Conservation (phyloP, 2,113 vertebrate genomes). For the Dryoscopus gambensis region DNA sequence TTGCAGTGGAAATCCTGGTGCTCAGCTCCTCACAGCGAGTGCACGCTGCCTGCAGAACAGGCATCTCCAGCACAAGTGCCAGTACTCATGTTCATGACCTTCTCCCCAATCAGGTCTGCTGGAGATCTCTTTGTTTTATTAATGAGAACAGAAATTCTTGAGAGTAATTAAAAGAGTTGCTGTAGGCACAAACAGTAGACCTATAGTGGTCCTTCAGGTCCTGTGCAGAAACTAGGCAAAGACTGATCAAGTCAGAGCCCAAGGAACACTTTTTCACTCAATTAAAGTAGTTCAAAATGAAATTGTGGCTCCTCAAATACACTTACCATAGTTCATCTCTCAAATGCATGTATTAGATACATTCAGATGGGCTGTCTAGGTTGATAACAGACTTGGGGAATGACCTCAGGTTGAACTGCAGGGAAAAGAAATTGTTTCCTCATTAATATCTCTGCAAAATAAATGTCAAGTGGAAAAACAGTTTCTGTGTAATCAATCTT, state of each 20-base stretch:
- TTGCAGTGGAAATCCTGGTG: neutral
- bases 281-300: neutral
- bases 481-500: conserved; percentile 46
- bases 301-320: neutral
- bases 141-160: neutral
- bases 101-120: neutral
- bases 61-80: neutral
- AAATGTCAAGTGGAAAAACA: conserved; percentile 56
- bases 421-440: conserved; percentile 51
- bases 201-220: neutral
- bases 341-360: neutral
- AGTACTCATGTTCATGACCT: neutral
- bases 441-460: conserved; percentile 55
- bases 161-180: neutral
- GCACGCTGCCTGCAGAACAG: neutral
- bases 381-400: conserved; percentile 25
- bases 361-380: neutral
- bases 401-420: conserved; percentile 54
- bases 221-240: neutral
- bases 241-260: neutral
- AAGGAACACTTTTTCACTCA: neutral
- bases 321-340: neutral
- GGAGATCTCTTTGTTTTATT: neutral
- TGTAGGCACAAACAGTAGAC: neutral
- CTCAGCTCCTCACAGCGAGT: fast-evolving